Evolutionary conservation across 2,113 vertebrate genomes (phyloP), one percentile per base, ranked within the genome.

Genomic region (Sebastes fasciatus): DNA sequence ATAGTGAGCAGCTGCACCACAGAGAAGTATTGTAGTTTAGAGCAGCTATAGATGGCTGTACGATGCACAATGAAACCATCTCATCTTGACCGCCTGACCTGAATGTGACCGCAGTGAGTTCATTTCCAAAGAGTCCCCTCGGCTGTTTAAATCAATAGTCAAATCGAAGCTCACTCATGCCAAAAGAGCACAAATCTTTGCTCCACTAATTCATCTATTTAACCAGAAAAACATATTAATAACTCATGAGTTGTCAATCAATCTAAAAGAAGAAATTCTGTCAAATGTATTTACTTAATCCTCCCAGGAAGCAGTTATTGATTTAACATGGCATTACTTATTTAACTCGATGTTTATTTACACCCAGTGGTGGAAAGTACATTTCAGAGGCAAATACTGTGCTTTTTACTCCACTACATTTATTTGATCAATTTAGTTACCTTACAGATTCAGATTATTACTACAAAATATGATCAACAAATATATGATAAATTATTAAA

Each of bases 321-420:
- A 80, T 71, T 75, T 34, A 34, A 34, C 34, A 34, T 34, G 34
- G 8, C n/a, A 43, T 74, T n/a, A 51, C 26, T 69, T 49, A 79
- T 64, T 79, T 49, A 58, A 74, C 83, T 67, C 1, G 48, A 61
- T 49, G 10, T 40, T 63, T 1, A 12, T 71, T 61, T 21, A 58
- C 14, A 63, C 8, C 16, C 62, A 64, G 8, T 5, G 4, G 9
- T n/a, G 16, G 17, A 17, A 42, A 40, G 6, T 40, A 19, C 16
- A 19, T 45, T 10, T 64, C 62, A 43, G 9, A 64, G 42, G 62
- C 14, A 45, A 9, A n/a, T 64, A 19, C 19, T 63, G 16, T 17
- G 2, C 34, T 19, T 42, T 42, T 63, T 43, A 63, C 13, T 23
- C 11, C 2, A 60, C n/a, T 4, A 23, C n/a, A 57, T 57, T 11